Base-by-base conservation (phyloP, 1,140 invertebrate species). In the Ericerus pela region DNA sequence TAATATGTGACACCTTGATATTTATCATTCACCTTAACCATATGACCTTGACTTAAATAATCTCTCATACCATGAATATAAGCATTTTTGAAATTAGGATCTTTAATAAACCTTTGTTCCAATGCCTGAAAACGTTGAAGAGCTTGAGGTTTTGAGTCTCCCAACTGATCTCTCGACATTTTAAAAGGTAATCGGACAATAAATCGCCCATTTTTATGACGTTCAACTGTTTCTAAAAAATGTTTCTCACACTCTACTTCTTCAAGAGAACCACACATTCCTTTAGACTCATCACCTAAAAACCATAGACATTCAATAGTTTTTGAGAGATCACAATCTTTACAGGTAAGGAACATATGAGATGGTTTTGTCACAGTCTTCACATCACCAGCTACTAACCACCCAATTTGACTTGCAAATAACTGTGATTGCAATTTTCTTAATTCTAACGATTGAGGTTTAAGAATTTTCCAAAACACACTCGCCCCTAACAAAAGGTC, bases 41-140 rank as follows among this genome's bases (percentile, higher is more conserved):
- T 69, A 41, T 70, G 67, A 5, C 60, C 60, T 10, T 69, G 38
- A 5, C 47, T 8, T n/a, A 61, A 30, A 57, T 70, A 71, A 24
- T 69, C 63, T 1, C 59, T 6, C 57, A 72, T 64, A 51, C 70
- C 68, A 2, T 62, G 37, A 3, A 51, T 8, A 43, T 68, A 68
- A 24, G n/a, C 18, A 2, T 37, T 18, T 14, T 24, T 4, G 20
- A 55, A 37, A 14, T 20, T 10, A 55, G 54, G 54, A 26, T 18
- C 20, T 14, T 57, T 47, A 1, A 8, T 22, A n/a, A 62, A 53
- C 6, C 56, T 14, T 12, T 37, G 33, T 58, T 61, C 59, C 16
- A 56, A 47, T 12, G 12, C 36, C 3, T 24, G n/a, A 47, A 60
- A 62, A 27, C 56, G 52, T 54, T 41, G 16, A 4, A 58, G 18